Base-by-base conservation (phyloP, 2,888 invertebrate genomes). In the Minunthozetes semirufus region DNA sequence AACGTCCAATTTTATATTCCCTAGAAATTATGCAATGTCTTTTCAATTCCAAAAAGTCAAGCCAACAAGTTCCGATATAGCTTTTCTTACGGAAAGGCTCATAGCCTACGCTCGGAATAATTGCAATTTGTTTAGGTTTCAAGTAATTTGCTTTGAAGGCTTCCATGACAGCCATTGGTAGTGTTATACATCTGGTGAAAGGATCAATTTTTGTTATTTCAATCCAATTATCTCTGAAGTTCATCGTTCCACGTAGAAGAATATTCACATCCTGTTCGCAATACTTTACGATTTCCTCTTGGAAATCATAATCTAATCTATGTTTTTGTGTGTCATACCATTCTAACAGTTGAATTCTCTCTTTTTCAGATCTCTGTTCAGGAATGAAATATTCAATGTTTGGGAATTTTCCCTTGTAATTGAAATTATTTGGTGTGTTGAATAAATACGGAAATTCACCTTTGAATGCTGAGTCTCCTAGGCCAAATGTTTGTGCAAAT, bases 261-360 rank as follows among this genome's bases (percentile, higher is more conserved):
- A 78, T 74, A 9, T 56, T 15, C 6, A 80, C 78, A 73, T 80
- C 79, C 4, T 63, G 72, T 9, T 38, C 25, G 71, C 80, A 80
- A 66, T 79, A 80, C n/a, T 75, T 73, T 8, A 27, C 42, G 9
- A 79, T 73, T 66, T 80, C 78, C 13, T 75, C 56, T 50, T 75
- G 38, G 72, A 79, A 78, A 75, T 79, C 71, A 59, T 79, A 80
- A 8, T 56, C 50, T 13, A 42, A 9, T n/a, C 74, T 38, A 27
- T 70, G 25, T 50, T 76, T 74, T 22, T 76, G 33, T n/a, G 72
- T n/a, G 1, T 78, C 25, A 72, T 77, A 72, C 66, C 77, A 75
- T 46, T 61, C 0, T 1, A 63, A 3, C 22, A 75, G 63, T 11
- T 48, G 29, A 13, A 4, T 11, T 5, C 46, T 19, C 5, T 63